Conservation (phyloP, 1,140 invertebrate species). For the Bombus superbus region DNA sequence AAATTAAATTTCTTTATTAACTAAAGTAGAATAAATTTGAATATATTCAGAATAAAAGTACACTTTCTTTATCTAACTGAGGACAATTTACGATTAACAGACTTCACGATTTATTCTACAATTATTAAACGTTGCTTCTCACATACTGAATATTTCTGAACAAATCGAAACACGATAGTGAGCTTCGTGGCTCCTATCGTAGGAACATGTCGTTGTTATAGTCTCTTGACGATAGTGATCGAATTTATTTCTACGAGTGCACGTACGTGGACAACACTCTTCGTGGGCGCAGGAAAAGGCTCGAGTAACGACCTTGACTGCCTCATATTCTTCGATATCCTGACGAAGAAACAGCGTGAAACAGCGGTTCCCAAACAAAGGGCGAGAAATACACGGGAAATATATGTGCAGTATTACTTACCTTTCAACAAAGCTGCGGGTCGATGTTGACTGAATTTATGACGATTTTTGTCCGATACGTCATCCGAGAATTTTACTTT, state of each 20-base stretch:
- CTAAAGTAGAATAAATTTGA: too few relatives aligned
- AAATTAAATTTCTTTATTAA: too few relatives aligned
- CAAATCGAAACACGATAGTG: not conserved
- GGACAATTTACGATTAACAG: too few relatives aligned
- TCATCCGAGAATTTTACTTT: too few relatives aligned
- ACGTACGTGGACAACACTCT: not conserved
- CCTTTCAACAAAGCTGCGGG: not conserved
- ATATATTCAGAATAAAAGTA: too few relatives aligned
- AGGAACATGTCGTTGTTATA: not conserved
- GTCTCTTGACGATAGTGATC: not conserved
- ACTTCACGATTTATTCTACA: not conserved
- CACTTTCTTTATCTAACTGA: too few relatives aligned
- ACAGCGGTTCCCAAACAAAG: slow-evolving; percentile 17
- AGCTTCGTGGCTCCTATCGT: not conserved
- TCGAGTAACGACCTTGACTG: not conserved
- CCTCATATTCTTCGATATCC: slow-evolving; percentile 8
- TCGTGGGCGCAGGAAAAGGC: slow-evolving; percentile 19
- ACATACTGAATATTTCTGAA: not conserved
- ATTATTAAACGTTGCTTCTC: not conserved
- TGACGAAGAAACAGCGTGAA: not conserved
- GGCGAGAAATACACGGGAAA: not conserved
- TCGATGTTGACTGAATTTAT: not conserved
- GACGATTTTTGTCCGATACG: not conserved
- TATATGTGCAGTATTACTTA: not conserved
- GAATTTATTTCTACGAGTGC: not conserved